Conservation (phyloP, 2,888 invertebrate genomes). For the Cosmia trapezina region DNA sequence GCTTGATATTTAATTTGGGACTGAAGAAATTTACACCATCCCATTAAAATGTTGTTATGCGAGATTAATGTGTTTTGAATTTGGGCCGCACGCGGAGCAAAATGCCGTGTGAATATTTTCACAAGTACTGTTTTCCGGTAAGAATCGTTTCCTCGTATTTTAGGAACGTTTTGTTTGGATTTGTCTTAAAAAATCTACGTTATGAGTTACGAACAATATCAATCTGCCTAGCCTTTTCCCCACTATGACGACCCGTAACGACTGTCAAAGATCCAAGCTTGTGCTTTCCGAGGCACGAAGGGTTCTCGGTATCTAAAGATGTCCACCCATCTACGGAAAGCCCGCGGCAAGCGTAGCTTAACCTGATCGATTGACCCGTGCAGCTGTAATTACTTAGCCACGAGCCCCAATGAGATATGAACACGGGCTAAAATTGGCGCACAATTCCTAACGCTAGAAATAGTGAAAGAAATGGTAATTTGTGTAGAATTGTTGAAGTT, state of each 20-base stretch:
- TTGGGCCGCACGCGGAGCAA: constrained; percentile 52
- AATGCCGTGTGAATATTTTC: constrained; percentile 68
- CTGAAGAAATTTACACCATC: constrained; percentile 76
- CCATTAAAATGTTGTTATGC: constrained; percentile 76
- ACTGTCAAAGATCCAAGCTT: too few relatives aligned
- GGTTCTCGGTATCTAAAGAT: too few relatives aligned
- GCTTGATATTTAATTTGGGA: constrained; percentile 74
- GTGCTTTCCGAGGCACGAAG: too few relatives aligned
- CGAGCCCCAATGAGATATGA: neutral
- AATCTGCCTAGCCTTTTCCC: too few relatives aligned
- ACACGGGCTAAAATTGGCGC: neutral
- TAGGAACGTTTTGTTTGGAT: constrained; percentile 13
- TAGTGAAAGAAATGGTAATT: constrained; percentile 61
- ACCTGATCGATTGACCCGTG: too few relatives aligned
- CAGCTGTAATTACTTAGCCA: too few relatives aligned
- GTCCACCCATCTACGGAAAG: too few relatives aligned
- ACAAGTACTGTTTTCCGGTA: constrained; percentile 58
- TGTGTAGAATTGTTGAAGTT: constrained; percentile 74
- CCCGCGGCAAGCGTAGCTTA: too few relatives aligned
- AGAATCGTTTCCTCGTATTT: constrained; percentile 26
- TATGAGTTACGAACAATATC: too few relatives aligned
- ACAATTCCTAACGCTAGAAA: constrained; percentile 2
- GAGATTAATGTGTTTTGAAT: constrained; percentile 73
- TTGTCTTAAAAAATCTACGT: neutral
- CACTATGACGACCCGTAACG: too few relatives aligned